These are phyloP conservation scores for Ciconia nigra DNA, from an alignment of 2,797 vertebrate genomes.

Conservation along the genomic window DNA sequence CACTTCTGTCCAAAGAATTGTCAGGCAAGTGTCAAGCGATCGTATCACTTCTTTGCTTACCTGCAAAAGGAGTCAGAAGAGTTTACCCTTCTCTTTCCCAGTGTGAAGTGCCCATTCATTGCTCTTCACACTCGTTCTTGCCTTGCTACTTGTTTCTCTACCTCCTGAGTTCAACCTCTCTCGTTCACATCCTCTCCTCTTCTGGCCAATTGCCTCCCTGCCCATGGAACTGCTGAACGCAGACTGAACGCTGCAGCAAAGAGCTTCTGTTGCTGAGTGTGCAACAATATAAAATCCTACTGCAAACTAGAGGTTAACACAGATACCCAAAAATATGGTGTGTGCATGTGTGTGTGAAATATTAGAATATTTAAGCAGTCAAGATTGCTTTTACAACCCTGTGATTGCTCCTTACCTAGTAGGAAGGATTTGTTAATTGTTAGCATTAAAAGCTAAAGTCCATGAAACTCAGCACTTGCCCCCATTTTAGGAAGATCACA, in stretches of 20 bases:
- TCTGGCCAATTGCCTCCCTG: not conserved
- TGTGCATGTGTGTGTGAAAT: fast-evolving
- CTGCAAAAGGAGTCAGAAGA: not conserved
- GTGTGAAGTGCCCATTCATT: not conserved
- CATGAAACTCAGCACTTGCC: fast-evolving
- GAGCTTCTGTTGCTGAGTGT: not conserved
- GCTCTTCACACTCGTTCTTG: not conserved
- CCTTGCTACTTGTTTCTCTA: not conserved
- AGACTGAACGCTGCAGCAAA: not conserved
- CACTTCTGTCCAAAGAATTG: not conserved
- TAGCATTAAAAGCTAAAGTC: not conserved
- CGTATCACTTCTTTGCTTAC: fast-evolving
- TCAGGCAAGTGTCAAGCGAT: not conserved
- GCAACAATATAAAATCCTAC: not conserved
- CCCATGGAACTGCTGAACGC: fast-evolving
- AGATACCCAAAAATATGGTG: not conserved
- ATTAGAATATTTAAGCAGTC: not conserved
- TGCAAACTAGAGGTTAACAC: not conserved
- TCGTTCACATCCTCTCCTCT: not conserved
- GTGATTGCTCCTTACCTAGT: not conserved
- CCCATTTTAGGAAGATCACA: not conserved
- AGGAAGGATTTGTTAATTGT: not conserved
- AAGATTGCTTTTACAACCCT: not conserved
- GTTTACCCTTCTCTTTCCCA: not conserved
- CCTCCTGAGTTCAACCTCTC: not conserved